Base-by-base conservation (phyloP, 2,888 invertebrate species). In the Drosophila kokeensis region DNA sequence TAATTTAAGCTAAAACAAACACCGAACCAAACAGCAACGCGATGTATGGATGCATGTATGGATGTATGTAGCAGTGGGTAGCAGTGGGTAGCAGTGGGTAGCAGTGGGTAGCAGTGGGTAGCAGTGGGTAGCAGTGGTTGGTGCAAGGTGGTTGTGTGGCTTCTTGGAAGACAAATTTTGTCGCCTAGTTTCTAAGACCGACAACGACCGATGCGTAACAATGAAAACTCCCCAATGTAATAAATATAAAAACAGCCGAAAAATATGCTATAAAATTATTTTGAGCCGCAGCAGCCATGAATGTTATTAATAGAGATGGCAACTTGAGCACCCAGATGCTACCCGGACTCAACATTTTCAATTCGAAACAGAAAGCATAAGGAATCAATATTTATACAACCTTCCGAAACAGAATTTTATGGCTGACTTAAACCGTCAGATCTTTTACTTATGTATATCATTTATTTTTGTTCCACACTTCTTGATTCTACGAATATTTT, bases 161-260 rank as follows among this genome's bases (percentile, higher is more conserved):
- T 34, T 74, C 87, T 87, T 87, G 64, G 30, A 89, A 90, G 86
- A 86, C 82, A 86, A 71, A 81, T 81, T 76, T 73, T 84, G 83
- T 82, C 74, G 77, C 76, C 80, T 71, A 71, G 73, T 77, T 78
- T 74, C 74, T 72, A 75, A 69, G 79, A 45, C 45, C 24, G 74
- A 76, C 75, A 85, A 85, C 89, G 85, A 89, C 85, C 85, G 89
- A 89, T 87, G 85, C 85, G 85, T 87, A 82, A 76, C 85, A 89
- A 87, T 89, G 87, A 77, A 87, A 84, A 82, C 87, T 90, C 90
- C 91, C 92, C 89, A 83, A 92, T 82, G 91, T 91, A 92, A 92
- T 92, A 92, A 92, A 92, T 91, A 92, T 91, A 92, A 91, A 92
- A 91, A 91, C 90, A 90, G 87, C 90, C 90, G 81, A 85, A 90